phyloP scores from a whole-genome alignment of 2,888 invertebrate species.

The Shargacucullia verbasci region DNA sequence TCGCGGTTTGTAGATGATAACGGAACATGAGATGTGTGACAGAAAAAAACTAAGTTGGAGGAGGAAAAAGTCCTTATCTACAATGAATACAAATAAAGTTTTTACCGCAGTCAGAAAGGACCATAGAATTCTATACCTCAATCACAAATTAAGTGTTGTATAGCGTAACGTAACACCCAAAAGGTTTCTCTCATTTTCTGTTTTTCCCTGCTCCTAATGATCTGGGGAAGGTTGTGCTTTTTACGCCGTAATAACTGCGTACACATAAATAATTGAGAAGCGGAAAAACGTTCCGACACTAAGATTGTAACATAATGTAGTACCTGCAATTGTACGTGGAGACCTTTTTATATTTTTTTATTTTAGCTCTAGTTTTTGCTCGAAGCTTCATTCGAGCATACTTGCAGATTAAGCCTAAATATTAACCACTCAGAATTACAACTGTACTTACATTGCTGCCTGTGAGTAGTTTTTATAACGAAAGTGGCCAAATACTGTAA shows the following conservation, averaged over 20 bases:
- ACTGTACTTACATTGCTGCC: conserved; percentile 4
- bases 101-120: conserved; percentile 38
- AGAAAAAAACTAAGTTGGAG: conserved; percentile 3
- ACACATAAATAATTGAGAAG: conserved; percentile 59
- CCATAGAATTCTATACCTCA: conserved; percentile 56
- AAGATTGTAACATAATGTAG: conserved; percentile 50
- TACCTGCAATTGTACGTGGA: conserved; percentile 28
- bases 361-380: conserved; percentile 24
- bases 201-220: conserved; percentile 65
- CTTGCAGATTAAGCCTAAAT: conserved; percentile 31
- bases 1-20: conserved; percentile 20
- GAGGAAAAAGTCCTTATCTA: conserved; percentile 36
- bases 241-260: conserved; percentile 62
- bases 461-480: not conserved
- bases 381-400: conserved; percentile 14
- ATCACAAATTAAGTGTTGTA: conserved; percentile 61
- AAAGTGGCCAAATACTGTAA: not conserved
- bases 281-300: conserved; percentile 49
- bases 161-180: conserved; percentile 57
- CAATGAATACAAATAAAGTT: conserved; percentile 24
- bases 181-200: conserved; percentile 64
- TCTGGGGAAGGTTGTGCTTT: conserved; percentile 61
- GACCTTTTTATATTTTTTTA: conserved; percentile 37
- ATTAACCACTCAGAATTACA: conserved; percentile 25
- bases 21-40: conserved; percentile 14